A percentile compares a stretch with the other conserved stretches of the same genome.
Conservation (phyloP, 2,797 vertebrate species). For the Dendrocincla fuliginosa region DNA sequence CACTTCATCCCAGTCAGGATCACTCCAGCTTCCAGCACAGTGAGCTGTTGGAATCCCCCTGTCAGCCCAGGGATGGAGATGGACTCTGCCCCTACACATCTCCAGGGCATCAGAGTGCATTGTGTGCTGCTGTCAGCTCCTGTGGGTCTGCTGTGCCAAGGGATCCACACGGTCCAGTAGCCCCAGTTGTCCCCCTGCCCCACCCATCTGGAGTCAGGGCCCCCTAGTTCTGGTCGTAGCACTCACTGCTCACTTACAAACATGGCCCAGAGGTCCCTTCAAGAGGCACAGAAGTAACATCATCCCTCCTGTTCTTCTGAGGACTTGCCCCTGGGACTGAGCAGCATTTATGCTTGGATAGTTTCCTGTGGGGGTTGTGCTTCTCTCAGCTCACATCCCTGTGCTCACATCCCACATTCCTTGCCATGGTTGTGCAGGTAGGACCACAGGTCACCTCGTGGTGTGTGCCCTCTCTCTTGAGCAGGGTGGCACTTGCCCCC, state of each 20-base stretch:
- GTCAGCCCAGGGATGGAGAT: not conserved
- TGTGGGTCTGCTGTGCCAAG: not conserved
- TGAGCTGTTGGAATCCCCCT: not conserved
- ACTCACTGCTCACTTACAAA: not conserved
- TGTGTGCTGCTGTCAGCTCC: not conserved
- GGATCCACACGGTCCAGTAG: not conserved
- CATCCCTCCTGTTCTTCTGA: not conserved
- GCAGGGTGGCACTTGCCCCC: not conserved
- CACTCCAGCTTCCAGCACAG: not conserved
- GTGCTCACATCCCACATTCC: not conserved
- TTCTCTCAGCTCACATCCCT: not conserved
- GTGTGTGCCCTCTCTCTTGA: not conserved
- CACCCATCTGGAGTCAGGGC: not conserved
- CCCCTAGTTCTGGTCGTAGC: not conserved
- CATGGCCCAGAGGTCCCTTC: not conserved
- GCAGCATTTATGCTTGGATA: not conserved
- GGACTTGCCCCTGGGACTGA: not conserved
- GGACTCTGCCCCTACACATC: not conserved
- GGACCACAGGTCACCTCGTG: not conserved
- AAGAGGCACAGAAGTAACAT: not conserved
- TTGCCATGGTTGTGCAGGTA: not conserved
- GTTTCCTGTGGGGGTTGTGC: not conserved
- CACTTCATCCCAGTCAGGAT: not conserved
- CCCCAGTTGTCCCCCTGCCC: not conserved
- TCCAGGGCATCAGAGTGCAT: not conserved